phyloP scores from a whole-genome alignment of 2,888 invertebrate species.

The Panzeria rudis region DNA sequence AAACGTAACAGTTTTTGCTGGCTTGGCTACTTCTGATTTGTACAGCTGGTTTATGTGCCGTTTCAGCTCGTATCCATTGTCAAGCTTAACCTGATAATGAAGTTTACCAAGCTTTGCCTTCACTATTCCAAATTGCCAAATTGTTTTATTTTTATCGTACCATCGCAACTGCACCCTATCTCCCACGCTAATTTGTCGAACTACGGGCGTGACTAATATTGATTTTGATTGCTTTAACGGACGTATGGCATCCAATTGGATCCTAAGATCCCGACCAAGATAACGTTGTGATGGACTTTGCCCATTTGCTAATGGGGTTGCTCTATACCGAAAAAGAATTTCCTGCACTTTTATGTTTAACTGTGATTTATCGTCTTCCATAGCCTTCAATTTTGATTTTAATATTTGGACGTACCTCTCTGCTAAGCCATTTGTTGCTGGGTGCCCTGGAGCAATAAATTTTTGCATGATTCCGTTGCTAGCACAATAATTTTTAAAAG shows the following conservation, averaged over 20 bases:
- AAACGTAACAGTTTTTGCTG: neutral
- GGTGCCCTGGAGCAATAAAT: neutral
- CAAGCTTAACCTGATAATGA: neutral
- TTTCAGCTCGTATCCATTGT: neutral
- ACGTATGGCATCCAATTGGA: neutral
- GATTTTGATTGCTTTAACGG: neutral
- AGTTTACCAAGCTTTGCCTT: neutral
- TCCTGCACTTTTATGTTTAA: conserved; percentile 1
- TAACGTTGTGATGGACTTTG: neutral
- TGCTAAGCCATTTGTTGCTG: no score
- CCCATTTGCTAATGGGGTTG: neutral
- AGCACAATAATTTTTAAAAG: neutral
- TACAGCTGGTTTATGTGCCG: neutral
- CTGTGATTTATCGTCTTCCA: neutral
- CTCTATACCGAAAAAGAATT: conserved; percentile 4
- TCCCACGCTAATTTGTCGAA: neutral
- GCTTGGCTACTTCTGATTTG: neutral
- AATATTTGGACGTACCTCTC: no score
- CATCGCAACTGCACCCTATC: conserved; percentile 1
- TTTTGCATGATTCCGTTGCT: neutral
- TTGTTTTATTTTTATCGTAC: neutral
- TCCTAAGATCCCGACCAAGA: neutral
- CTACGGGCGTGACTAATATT: neutral
- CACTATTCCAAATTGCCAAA: neutral
- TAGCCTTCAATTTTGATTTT: neutral